These are phyloP conservation scores for Momotus momota DNA, from an alignment of 2,797 vertebrate species.

Conservation along the genomic window DNA sequence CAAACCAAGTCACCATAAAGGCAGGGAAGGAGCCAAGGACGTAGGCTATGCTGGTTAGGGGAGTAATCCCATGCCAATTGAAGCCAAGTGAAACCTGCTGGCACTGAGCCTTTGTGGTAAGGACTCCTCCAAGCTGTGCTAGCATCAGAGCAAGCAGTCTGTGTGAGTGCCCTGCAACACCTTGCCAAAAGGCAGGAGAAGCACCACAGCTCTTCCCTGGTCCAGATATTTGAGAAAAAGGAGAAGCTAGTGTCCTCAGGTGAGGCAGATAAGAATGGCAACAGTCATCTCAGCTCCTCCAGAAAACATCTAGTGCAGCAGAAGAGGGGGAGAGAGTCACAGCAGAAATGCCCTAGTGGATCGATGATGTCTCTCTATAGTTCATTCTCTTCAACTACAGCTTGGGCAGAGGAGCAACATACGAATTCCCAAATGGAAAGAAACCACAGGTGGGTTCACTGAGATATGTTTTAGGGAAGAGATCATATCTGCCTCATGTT, in stretches of 20 bases:
- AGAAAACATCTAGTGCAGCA: background rate
- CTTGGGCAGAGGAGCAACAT: accelerated
- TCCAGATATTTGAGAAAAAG: background rate
- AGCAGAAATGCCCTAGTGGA: background rate
- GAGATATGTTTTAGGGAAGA: background rate
- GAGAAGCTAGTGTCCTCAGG: background rate
- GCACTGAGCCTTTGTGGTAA: background rate
- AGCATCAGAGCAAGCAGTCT: background rate
- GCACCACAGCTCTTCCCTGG: background rate
- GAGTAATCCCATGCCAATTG: background rate
- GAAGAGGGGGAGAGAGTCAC: background rate
- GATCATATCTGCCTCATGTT: background rate
- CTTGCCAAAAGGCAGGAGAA: background rate
- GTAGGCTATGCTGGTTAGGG: background rate
- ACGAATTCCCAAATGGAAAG: background rate
- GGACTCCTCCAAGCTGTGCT: background rate
- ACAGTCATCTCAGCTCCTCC: background rate
- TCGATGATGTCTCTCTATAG: background rate
- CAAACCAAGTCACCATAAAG: background rate
- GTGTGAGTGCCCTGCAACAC: background rate
- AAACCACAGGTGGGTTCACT: background rate
- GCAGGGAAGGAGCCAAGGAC: background rate
- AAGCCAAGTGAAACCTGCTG: background rate
- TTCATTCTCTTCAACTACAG: background rate
- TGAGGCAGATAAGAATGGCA: background rate